Conservation (phyloP, 2,113 vertebrate genomes). For the Miniopterus natalensis region DNA sequence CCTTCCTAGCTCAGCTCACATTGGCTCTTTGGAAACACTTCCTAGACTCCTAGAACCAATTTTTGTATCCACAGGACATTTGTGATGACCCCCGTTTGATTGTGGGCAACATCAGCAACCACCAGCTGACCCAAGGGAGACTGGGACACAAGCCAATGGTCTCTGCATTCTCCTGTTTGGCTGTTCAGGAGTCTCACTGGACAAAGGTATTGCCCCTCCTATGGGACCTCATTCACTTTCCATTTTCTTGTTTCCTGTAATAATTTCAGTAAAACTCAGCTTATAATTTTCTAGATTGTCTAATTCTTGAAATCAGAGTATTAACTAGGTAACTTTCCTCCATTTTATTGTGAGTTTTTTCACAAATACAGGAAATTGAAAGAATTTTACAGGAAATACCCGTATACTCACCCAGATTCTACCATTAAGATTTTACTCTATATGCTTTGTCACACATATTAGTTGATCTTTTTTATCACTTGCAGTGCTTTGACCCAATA, state of each 20-base stretch:
- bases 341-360: constrained; percentile 23
- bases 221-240: neutral
- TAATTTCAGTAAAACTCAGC: constrained; percentile 14
- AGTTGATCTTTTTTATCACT: constrained; percentile 24
- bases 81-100: constrained; percentile 91
- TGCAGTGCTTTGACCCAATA: neutral
- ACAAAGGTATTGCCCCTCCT: constrained; percentile 88
- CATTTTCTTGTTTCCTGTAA: constrained; percentile 6
- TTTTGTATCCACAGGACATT: constrained; percentile 90
- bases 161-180: constrained; percentile 95
- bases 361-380: neutral
- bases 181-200: constrained; percentile 92
- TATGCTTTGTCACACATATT: neutral
- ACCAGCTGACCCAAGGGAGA: constrained; percentile 94
- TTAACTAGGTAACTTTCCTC: neutral
- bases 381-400: constrained; percentile 12
- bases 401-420: neutral
- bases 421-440: neutral
- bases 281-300: neutral
- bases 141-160: constrained; percentile 97
- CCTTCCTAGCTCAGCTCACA: neutral
- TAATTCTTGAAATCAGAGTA: neutral
- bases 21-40: neutral
- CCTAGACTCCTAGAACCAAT: constrained; percentile 1
- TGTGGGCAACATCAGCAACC: constrained; percentile 94